A percentile compares a stretch with the other conserved stretches of the same genome.
These are phyloP conservation scores for Andinoacara biseriatus DNA, from an alignment of 2,113 vertebrate species.

Conservation along the genomic window DNA sequence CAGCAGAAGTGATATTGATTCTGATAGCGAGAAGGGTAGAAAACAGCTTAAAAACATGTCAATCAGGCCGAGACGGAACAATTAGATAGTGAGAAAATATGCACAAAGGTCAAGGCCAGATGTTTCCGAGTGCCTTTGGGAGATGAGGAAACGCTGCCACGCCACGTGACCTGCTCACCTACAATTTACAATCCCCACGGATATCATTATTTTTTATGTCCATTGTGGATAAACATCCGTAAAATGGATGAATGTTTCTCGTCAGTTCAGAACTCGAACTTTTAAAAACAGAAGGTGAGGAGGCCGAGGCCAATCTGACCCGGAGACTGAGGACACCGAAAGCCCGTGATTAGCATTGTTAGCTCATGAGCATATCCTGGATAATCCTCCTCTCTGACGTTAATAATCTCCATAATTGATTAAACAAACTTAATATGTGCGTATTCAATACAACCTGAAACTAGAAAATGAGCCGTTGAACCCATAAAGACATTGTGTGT, in stretches of 20 bases:
- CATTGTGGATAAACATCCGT: background rate
- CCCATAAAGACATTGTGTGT: too few species aligned
- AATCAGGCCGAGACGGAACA: background rate
- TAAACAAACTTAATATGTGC: background rate
- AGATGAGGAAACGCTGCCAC: fast-evolving
- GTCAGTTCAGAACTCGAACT: background rate
- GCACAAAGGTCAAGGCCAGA: background rate
- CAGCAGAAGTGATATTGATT: background rate
- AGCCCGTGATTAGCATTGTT: background rate
- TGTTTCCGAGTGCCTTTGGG: fast-evolving
- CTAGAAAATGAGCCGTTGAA: too few species aligned
- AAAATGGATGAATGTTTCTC: background rate
- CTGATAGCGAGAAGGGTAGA: background rate
- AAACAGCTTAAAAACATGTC: background rate
- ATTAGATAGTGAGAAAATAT: background rate
- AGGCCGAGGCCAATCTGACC: too few species aligned
- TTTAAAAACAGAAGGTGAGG: too few species aligned
- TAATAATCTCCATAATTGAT: background rate
- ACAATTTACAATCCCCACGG: background rate
- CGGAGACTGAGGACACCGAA: background rate
- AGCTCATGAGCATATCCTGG: fast-evolving
- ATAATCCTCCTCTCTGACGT: background rate
- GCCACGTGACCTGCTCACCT: background rate
- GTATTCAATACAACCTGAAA: too few species aligned
- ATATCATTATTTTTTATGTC: background rate